These are phyloP conservation scores for Neodiprion virginianus DNA, from an alignment of 1,140 invertebrate species.

Conservation along the genomic window DNA sequence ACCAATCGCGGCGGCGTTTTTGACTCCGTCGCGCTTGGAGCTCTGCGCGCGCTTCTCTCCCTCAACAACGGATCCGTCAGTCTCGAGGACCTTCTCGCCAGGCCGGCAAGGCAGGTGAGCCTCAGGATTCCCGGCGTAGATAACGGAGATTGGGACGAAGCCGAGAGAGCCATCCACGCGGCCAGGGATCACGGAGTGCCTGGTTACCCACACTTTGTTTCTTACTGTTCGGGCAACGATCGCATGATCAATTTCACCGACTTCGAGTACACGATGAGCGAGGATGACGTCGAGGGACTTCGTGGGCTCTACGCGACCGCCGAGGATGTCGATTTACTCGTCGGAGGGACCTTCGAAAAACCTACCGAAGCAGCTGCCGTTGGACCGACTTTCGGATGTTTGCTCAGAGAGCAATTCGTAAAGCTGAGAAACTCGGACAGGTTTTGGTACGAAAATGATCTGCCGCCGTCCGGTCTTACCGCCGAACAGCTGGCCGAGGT, in stretches of 20 bases:
- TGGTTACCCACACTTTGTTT: constrained; percentile 79
- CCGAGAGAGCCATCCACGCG: constrained; percentile 67
- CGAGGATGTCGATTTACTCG: constrained; percentile 87
- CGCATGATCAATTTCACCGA: constrained; percentile 67
- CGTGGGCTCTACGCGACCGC: constrained; percentile 72
- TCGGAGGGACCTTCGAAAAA: constrained; percentile 84
- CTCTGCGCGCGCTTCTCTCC: constrained; percentile 78
- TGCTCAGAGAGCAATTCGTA: constrained; percentile 81
- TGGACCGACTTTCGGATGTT: constrained; percentile 86
- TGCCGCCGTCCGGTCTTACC: constrained; percentile 86
- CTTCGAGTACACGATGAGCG: constrained; percentile 69
- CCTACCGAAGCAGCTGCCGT: constrained; percentile 81
- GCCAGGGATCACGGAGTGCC: constrained; percentile 92
- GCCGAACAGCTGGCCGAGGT: constrained; percentile 86
- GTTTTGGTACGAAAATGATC: constrained; percentile 96
- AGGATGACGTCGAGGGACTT: constrained; percentile 66
- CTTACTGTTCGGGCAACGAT: constrained; percentile 70
- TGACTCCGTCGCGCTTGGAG: constrained; percentile 77
- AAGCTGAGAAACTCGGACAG: constrained; percentile 83
- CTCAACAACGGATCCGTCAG: constrained; percentile 60
- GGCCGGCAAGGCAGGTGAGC: constrained; percentile 27
- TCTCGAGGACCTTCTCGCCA: constrained; percentile 48
- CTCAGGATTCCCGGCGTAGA: constrained; percentile 40
- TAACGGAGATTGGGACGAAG: constrained; percentile 60
- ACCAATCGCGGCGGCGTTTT: constrained; percentile 77